Evolutionary conservation across 2,797 vertebrate species (phyloP).

Genomic region (Rhyacichthys aspro): DNA sequence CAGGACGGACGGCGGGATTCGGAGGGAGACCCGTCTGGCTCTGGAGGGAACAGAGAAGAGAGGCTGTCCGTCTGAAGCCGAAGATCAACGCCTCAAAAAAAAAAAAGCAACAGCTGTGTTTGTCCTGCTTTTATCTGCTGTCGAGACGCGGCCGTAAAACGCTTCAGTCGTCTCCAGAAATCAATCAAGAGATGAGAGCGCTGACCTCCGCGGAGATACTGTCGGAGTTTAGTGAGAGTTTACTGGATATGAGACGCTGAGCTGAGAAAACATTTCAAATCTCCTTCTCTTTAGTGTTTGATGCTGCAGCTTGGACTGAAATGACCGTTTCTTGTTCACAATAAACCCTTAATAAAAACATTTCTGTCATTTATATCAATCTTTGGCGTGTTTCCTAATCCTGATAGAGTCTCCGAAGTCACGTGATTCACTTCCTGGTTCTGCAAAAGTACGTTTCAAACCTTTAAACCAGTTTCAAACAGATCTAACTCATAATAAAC

Average conservation of each 20-base stretch:
- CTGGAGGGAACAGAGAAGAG: conserved; percentile 10
- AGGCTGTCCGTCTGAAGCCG: not conserved
- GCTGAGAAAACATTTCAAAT: not conserved
- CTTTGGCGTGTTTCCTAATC: no score
- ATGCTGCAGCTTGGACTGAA: no score
- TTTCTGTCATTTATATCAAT: no score
- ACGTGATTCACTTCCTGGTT: no score
- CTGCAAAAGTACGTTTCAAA: no score
- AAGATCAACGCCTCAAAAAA: no score
- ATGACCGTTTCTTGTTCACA: no score
- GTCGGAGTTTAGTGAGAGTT: conserved; percentile 12
- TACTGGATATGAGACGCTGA: conserved; percentile 14
- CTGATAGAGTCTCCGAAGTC: no score
- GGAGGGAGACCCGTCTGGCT: not conserved
- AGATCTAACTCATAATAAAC: no score
- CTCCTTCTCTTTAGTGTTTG: no score
- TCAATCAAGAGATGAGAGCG: conserved; percentile 46
- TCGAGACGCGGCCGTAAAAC: conserved; percentile 20
- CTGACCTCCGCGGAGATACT: conserved; percentile 30
- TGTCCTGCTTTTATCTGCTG: conserved; percentile 3
- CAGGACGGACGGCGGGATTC: not conserved
- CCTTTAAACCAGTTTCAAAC: no score
- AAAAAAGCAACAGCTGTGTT: conserved; percentile 9
- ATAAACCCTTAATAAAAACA: no score
- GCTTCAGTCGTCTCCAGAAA: conserved; percentile 29